These are phyloP conservation scores for Mormyrops boulengeri DNA, from an alignment of 2,797 vertebrate species.

Conservation along the genomic window DNA sequence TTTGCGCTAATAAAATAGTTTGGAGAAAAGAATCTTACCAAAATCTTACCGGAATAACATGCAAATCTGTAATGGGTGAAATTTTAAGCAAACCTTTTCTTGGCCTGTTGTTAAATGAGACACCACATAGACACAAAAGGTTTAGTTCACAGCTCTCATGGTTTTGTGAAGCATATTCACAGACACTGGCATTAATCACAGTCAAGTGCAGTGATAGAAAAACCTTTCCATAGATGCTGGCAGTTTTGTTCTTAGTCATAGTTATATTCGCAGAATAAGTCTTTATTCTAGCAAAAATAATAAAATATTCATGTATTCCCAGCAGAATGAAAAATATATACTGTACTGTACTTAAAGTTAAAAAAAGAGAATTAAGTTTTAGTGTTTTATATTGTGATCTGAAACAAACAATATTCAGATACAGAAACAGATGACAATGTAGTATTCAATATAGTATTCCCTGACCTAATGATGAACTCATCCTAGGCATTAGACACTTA, in stretches of 20 bases:
- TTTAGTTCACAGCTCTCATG: neutral
- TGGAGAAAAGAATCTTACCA: neutral
- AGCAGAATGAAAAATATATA: constrained; percentile 4
- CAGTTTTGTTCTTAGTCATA: neutral
- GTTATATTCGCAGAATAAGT: neutral
- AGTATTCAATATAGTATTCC: neutral
- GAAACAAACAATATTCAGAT: neutral
- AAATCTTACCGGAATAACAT: neutral
- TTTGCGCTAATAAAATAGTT: neutral
- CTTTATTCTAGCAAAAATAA: constrained; percentile 1
- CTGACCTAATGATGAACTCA: neutral
- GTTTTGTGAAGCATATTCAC: neutral
- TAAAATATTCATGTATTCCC: neutral
- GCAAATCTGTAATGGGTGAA: neutral
- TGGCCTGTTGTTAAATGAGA: neutral
- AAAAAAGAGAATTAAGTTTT: neutral
- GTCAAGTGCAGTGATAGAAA: neutral
- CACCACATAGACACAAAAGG: neutral
- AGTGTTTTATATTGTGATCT: neutral
- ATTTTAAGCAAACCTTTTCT: neutral
- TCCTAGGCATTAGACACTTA: neutral
- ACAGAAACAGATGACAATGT: neutral
- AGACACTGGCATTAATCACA: neutral
- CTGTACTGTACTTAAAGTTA: neutral
- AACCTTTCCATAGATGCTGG: neutral